Evolutionary conservation across 2,888 invertebrate genomes (phyloP).

Genomic region (Pseudococcus viburni): DNA sequence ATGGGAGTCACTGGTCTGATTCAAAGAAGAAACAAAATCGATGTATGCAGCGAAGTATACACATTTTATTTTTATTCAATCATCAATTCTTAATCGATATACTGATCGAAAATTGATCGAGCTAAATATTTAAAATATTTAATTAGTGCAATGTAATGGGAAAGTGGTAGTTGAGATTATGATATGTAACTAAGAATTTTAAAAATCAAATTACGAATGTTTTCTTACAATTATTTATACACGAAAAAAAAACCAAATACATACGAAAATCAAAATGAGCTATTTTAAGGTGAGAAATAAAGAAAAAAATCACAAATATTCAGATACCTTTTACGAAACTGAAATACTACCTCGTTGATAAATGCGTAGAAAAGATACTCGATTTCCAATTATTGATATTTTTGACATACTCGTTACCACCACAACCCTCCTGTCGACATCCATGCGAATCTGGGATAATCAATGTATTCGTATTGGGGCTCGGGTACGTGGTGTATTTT

Average conservation of each 20-base stretch:
- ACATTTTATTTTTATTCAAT: too few species aligned
- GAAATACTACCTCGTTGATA: background rate
- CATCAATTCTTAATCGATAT: too few species aligned
- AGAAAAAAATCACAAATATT: too few species aligned
- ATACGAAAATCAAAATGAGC: too few species aligned
- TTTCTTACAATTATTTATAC: background rate
- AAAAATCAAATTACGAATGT: background rate
- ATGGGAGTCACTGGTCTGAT: too few species aligned
- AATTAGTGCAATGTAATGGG: background rate
- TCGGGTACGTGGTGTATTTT: conserved; percentile 8
- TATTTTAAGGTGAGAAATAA: too few species aligned
- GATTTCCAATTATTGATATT: background rate
- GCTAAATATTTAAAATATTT: background rate
- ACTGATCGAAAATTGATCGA: too few species aligned
- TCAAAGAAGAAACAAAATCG: too few species aligned
- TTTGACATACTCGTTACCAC: background rate
- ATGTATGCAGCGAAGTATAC: too few species aligned
- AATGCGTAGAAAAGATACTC: background rate
- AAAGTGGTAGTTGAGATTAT: background rate
- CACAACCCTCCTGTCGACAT: conserved; percentile 25
- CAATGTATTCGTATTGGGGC: conserved; percentile 24
- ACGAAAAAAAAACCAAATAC: too few species aligned
- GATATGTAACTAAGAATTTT: background rate
- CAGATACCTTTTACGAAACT: background rate
- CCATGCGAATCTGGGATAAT: conserved; percentile 32